Percentiles rank a stretch among this genome's conserved stretches.
Evolutionary conservation across 1,140 invertebrate genomes (phyloP).

Genomic region (Drosophila littoralis): DNA sequence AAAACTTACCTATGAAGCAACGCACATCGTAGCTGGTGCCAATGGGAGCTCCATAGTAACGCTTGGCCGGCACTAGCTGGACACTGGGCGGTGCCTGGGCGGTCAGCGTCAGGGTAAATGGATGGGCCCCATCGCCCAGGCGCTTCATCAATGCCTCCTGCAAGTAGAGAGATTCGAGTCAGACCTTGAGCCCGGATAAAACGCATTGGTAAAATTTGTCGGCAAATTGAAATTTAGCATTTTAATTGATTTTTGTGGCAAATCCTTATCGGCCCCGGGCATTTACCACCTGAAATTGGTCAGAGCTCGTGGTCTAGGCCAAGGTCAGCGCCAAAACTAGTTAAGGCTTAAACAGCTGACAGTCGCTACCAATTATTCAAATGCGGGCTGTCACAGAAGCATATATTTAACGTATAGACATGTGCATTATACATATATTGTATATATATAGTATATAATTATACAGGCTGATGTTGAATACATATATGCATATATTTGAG

Average conservation of each 20-base stretch:
- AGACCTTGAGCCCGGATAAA: not conserved
- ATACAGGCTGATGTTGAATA: too few species aligned
- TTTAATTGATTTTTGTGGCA: slow-evolving; percentile 51
- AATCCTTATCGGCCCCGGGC: not conserved
- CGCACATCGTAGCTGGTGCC: slow-evolving; percentile 93
- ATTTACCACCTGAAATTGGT: too few species aligned
- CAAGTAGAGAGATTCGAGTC: slow-evolving; percentile 19
- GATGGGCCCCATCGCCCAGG: slow-evolving; percentile 91
- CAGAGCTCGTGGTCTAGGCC: too few species aligned
- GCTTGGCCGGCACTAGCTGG: slow-evolving; percentile 94
- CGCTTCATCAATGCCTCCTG: slow-evolving; percentile 93
- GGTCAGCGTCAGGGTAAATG: slow-evolving; percentile 92
- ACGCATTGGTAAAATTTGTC: slow-evolving; percentile 16
- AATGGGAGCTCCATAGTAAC: slow-evolving; percentile 95
- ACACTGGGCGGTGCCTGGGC: slow-evolving; percentile 94
- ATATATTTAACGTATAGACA: not conserved
- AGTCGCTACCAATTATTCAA: not conserved
- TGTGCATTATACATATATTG: not conserved
- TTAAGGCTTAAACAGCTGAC: not conserved
- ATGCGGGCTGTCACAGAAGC: not conserved
- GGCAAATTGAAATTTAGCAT: slow-evolving; percentile 36
- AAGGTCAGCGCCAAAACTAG: too few species aligned
- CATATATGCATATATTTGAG: not conserved
- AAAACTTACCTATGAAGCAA: slow-evolving; percentile 83
- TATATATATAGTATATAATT: not conserved